Base-by-base conservation (phyloP, 2,888 invertebrate genomes). In the Tubulanus polymorphus region DNA sequence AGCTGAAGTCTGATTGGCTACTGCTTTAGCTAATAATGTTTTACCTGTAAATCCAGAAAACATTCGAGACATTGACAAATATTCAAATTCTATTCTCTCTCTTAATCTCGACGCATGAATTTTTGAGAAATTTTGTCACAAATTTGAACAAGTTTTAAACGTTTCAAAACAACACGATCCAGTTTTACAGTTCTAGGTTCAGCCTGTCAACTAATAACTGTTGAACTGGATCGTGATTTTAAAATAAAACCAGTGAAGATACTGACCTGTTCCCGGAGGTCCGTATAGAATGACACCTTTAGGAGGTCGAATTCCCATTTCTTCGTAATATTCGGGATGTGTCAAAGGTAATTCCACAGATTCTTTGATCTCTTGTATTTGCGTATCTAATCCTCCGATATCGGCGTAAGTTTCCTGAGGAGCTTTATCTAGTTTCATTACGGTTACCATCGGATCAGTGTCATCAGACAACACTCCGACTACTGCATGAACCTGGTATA, bases 371-470 rank as follows among this genome's bases (percentile, higher is more conserved):
- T 94, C 91, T 79, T 93, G 97, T 75, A 99, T 99, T 81, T 99
- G 99, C 32, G 90, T 91, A 75, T 96, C 96, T 12, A 97, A 83
- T 18, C 95, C 96, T 73, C 96, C 96, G 79, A 97, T 97, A 81
- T 95, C 99, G 15, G 97, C 97, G 78, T 99, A 99, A 0, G 97
- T 99, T 81, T 99, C 99, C 78, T 95, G 96, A 1, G 99, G 99
- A 8, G 99, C 99, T 75, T 99, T 99, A 77, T 99, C 99, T 47
- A 99, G 81, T 79, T 99, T 99, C 99, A 99, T 99, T 1, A 99
- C 99, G 12, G 96, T 97, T 2, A 99, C 99, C 97, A 99, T 99
- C 3, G 99, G 99, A 81, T 99, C 99, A 12, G 96, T 97, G 76
- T 99, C 97, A 81, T 99, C 99, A 26, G 93, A 90, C n/a, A 97